Evolutionary conservation across 2,888 invertebrate species (phyloP).

Genomic region (Pomacea canaliculata): DNA sequence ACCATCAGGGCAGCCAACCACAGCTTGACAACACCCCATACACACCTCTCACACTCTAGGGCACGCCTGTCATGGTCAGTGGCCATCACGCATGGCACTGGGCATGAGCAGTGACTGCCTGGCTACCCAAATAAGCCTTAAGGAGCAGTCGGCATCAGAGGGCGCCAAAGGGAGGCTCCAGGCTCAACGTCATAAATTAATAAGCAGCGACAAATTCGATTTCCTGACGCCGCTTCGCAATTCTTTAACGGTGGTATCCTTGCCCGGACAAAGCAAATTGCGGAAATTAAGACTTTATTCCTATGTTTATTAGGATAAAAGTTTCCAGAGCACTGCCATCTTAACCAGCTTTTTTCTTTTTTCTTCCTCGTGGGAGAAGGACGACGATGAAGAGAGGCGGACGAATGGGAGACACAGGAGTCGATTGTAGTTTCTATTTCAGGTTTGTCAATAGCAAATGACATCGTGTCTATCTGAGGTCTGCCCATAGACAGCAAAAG

Average conservation of each 20-base stretch:
- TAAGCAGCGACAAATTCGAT: constrained; percentile 24
- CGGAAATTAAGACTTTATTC: constrained; percentile 28
- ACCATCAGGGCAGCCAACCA: no score
- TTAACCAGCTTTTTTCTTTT: constrained; percentile 10
- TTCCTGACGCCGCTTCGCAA: constrained; percentile 15
- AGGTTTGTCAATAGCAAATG: no score
- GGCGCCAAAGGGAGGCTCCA: constrained; percentile 22
- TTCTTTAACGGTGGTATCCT: constrained; percentile 14
- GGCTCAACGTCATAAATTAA: constrained; percentile 26
- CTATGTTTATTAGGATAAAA: constrained; percentile 26
- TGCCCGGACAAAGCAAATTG: constrained; percentile 29
- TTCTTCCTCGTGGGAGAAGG: background rate
- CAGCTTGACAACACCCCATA: background rate
- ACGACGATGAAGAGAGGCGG: constrained; percentile 19
- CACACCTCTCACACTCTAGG: constrained; percentile 6
- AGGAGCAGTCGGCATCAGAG: constrained; percentile 19
- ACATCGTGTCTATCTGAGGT: no score
- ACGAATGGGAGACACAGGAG: background rate
- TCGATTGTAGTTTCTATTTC: background rate
- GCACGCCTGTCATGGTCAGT: constrained; percentile 15
- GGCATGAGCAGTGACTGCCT: constrained; percentile 4
- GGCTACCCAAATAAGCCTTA: constrained; percentile 17
- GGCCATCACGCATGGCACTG: constrained; percentile 7
- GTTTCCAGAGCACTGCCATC: constrained; percentile 20
- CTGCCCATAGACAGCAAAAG: no score